These are phyloP conservation scores for Solea solea DNA, from an alignment of 2,113 vertebrate genomes.

Conservation along the genomic window DNA sequence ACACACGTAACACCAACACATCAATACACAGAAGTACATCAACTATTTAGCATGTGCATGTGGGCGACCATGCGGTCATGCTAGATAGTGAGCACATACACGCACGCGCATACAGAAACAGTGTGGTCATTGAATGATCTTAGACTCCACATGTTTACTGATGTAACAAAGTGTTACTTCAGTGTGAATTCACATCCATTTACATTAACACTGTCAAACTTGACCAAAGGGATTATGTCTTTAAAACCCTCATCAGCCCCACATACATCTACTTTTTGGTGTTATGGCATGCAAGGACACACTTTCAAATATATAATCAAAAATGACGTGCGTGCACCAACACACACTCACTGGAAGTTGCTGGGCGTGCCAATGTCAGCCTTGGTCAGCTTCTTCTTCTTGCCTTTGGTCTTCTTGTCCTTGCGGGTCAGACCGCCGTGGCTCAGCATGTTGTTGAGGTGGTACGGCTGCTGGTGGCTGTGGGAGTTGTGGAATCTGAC, in stretches of 20 bases:
- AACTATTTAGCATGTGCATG: constrained; percentile 16
- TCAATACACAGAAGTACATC: constrained; percentile 15
- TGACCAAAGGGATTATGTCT: too few relatives aligned
- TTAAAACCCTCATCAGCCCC: too few relatives aligned
- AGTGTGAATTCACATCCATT: background rate
- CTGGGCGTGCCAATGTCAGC: constrained; percentile 98
- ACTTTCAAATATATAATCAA: too few relatives aligned
- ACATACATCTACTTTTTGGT: too few relatives aligned
- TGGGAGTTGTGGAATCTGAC: constrained; percentile 89
- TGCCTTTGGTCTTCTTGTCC: constrained; percentile 95
- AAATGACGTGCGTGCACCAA: too few relatives aligned
- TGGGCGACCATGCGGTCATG: constrained; percentile 12
- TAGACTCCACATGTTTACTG: constrained; percentile 35
- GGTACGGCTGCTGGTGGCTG: constrained; percentile 81
- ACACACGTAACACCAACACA: background rate
- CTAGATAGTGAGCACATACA: constrained; percentile 31
- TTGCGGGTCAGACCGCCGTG: constrained; percentile 90
- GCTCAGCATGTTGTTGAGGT: constrained; percentile 92
- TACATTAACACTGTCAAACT: background rate
- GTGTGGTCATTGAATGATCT: constrained; percentile 40
- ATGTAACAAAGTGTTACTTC: background rate
- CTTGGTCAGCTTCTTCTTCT: constrained; percentile 97
- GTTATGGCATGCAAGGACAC: too few relatives aligned
- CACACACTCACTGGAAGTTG: constrained; percentile 94
- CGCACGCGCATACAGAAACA: constrained; percentile 20